A percentile compares a stretch with the other conserved stretches of the same genome.
Evolutionary conservation across 2,888 invertebrate genomes (phyloP).

Genomic region (Oxyscelio sp.): DNA sequence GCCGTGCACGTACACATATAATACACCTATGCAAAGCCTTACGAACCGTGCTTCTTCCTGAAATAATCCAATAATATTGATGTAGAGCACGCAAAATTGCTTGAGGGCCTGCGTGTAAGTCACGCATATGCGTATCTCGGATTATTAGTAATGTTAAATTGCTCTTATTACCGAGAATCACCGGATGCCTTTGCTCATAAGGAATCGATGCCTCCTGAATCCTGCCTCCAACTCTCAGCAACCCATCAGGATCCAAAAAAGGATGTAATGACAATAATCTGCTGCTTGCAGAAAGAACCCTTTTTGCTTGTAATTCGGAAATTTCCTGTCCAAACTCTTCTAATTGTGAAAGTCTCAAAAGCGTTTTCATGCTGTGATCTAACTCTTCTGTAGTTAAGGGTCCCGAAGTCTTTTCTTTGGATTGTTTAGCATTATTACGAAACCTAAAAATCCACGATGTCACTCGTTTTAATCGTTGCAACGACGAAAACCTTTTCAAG

Average conservation of each 20-base stretch:
- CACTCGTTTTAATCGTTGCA: conserved; percentile 1
- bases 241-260: conserved; percentile 9
- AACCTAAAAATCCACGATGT: conserved; percentile 2
- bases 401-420: no score
- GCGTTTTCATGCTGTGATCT: no score
- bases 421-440: no score
- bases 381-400: no score
- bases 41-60: conserved; percentile 3
- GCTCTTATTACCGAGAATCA: conserved; percentile 33
- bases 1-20: background rate
- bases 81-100: conserved; percentile 1
- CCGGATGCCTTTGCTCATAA: conserved; percentile 25
- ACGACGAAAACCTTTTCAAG: background rate
- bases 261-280: conserved; percentile 6
- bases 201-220: conserved; percentile 28
- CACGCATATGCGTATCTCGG: conserved; percentile 19
- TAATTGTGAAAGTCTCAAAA: no score
- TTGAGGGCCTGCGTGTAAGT: no score
- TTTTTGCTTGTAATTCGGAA: no score
- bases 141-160: conserved; percentile 20
- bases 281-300: no score
- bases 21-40: background rate
- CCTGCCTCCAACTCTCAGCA: conserved; percentile 47
- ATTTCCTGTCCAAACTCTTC: no score
- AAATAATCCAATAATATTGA: conserved; percentile 8